Evolutionary conservation across 2,113 vertebrate genomes (phyloP).

Genomic region (Mirounga angustirostris): DNA sequence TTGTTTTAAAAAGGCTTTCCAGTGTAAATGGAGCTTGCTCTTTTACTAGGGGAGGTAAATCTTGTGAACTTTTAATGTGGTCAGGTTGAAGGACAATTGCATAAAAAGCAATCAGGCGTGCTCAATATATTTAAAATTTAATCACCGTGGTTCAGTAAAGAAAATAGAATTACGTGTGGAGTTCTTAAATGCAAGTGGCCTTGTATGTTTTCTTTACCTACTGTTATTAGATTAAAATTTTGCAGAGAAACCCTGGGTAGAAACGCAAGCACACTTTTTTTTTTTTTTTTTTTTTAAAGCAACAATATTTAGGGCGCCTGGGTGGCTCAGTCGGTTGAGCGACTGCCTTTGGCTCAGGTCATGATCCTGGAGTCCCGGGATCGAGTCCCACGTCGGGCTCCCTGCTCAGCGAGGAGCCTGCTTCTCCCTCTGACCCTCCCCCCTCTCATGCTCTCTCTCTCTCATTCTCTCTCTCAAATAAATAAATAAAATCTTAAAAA

Average conservation of each 20-base stretch:
- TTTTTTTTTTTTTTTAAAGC: background rate
- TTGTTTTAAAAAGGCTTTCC: background rate
- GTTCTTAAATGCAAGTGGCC: background rate
- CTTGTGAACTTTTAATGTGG: background rate
- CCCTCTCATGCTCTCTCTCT: no score
- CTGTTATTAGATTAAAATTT: conserved; percentile 22
- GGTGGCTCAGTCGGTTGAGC: no score
- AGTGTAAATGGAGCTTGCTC: background rate
- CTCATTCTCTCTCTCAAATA: no score
- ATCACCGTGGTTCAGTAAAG: background rate
- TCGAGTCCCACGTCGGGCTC: no score
- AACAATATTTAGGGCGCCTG: background rate
- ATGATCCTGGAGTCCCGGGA: no score
- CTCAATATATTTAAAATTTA: background rate
- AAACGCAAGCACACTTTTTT: background rate
- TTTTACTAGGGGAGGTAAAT: background rate
- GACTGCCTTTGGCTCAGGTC: no score
- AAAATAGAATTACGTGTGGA: background rate
- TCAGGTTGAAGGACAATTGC: background rate
- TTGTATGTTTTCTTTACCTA: background rate
- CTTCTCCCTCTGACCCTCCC: no score
- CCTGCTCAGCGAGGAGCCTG: no score
- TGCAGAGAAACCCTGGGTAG: background rate
- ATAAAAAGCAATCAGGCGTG: background rate
- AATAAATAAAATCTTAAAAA: no score